Base-by-base conservation (phyloP, 2,888 invertebrate species). In the Himalopsyche anomala region DNA sequence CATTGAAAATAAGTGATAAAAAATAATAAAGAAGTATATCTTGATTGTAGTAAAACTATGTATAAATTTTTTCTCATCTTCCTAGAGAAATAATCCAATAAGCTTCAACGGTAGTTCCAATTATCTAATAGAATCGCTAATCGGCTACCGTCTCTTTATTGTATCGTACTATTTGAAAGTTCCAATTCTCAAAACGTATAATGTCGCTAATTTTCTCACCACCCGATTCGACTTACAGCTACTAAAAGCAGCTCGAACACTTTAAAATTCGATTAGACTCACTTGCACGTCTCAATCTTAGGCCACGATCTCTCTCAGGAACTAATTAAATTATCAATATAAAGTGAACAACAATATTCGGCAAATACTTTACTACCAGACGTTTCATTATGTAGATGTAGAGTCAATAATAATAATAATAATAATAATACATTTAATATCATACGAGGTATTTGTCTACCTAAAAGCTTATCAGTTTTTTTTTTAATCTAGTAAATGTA, bases 111-210 rank as follows among this genome's bases (percentile, higher is more conserved):
- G 17, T 12, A 36, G 42, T 79, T n/a, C 54, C 79, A 69, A 83
- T 83, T 83, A 83, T 51, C 74, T 51, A 83, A 83, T 51, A 74
- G 83, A 83, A 83, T 3, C 79, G 36, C 51, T 83, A 74, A 83
- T 19, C 12, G 51, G n/a, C 28, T 55, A 54, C 8, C 28, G 54
- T 9, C 55, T 62, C 62, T 62, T n/a, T 62, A 62, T 62, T 28
- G 62, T 62, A 62, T 15, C 28, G 19, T 62, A 19, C 62, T 62
- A 62, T 62, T 62, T 19, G n/a, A 62, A 62, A 62, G 62, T 62
- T 62, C 19, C 62, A 62, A 62, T 62, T 62, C 62, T n/a, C 62
- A 28, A 6, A 19, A 62, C 62, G 62, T 19, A 28, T 62, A 62
- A 28, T 62, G 28, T 62, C 62, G 28, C 62, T 28, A 62, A 62